Conservation (phyloP, 1,140 invertebrate genomes). For the Drosophila nannoptera region DNA sequence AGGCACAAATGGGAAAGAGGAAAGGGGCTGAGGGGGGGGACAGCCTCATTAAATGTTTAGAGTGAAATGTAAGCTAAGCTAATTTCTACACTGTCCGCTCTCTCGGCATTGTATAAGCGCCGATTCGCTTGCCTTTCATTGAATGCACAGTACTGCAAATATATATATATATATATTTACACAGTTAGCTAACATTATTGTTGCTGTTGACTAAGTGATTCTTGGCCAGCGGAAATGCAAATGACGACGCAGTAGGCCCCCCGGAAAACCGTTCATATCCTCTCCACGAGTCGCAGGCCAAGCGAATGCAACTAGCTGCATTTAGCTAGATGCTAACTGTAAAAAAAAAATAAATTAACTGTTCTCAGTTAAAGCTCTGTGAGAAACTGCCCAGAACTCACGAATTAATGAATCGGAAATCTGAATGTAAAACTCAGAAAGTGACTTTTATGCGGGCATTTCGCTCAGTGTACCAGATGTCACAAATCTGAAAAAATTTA, state of each 20-base stretch:
- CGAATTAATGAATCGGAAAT: no score
- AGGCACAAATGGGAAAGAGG: background rate
- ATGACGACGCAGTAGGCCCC: slow-evolving; percentile 8
- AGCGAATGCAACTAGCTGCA: no score
- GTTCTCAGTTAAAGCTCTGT: no score
- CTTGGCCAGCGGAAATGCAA: slow-evolving; percentile 22
- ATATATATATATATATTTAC: background rate
- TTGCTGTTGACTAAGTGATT: slow-evolving; percentile 14
- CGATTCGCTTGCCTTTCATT: slow-evolving; percentile 3
- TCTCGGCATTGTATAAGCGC: slow-evolving; percentile 24
- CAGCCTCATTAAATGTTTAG: slow-evolving; percentile 62
- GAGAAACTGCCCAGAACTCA: no score
- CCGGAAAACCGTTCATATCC: background rate
- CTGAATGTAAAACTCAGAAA: no score
- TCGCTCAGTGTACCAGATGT: no score
- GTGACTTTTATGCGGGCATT: no score
- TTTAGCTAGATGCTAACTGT: no score
- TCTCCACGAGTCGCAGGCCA: background rate
- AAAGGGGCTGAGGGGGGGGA: slow-evolving; percentile 2
- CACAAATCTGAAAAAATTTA: no score
- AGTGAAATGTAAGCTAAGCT: slow-evolving; percentile 64
- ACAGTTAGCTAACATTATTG: slow-evolving; percentile 27
- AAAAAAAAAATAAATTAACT: no score
- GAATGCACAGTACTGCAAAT: background rate
- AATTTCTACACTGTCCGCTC: slow-evolving; percentile 47